Evolutionary conservation across 2,797 vertebrate species (phyloP).

Genomic region (Paguma larvata): DNA sequence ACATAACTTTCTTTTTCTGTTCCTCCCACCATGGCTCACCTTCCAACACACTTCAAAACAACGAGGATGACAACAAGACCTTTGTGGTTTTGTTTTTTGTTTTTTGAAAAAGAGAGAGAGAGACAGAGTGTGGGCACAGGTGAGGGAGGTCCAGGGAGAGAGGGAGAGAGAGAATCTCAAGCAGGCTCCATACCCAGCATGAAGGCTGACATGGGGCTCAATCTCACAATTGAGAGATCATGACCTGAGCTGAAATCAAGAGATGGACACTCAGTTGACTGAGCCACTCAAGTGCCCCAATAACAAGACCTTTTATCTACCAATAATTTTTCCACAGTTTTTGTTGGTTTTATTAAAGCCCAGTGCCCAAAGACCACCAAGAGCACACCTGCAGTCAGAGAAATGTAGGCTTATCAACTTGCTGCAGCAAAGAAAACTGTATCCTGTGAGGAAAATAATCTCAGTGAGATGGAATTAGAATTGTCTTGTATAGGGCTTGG

Average conservation of each 20-base stretch:
- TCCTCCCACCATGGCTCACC: not conserved
- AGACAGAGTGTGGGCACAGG: too few species aligned
- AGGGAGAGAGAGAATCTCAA: too few species aligned
- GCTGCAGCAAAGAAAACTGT: not conserved
- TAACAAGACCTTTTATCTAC: not conserved
- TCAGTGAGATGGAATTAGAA: not conserved
- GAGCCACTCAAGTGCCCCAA: too few species aligned
- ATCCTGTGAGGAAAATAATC: not conserved
- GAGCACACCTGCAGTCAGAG: not conserved
- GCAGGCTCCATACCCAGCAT: too few species aligned
- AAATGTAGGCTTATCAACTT: not conserved
- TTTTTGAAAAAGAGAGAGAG: too few species aligned
- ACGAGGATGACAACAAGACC: not conserved
- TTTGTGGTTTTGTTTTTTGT: too few species aligned
- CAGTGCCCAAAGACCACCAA: not conserved
- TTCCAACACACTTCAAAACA: not conserved
- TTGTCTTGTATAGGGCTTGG: not conserved
- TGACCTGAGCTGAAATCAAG: too few species aligned
- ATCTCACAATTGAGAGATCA: too few species aligned
- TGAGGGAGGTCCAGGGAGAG: too few species aligned
- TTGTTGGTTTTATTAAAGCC: not conserved
- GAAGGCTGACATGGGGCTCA: too few species aligned
- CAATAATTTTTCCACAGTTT: not conserved
- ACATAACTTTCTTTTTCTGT: not conserved
- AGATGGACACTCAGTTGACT: too few species aligned